Percentiles rank a stretch among this genome's conserved stretches.
phyloP scores from a whole-genome alignment of 2,113 vertebrate genomes.

The Pollachius pollachius region DNA sequence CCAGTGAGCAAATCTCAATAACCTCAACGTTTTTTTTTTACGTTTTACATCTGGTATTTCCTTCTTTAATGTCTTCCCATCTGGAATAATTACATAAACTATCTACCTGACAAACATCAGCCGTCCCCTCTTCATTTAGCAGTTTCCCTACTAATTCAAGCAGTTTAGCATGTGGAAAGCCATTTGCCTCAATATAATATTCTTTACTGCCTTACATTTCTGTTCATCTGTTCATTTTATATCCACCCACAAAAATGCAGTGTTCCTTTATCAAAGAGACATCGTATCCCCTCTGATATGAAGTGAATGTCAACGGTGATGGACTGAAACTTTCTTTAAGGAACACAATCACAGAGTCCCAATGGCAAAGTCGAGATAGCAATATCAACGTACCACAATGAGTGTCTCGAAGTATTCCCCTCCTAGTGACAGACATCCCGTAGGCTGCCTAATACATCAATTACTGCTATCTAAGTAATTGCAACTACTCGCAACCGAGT shows the following conservation, averaged over 20 bases:
- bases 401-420: slow-evolving; percentile 20
- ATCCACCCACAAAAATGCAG: too few relatives aligned
- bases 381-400: slow-evolving; percentile 47
- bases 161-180: too few relatives aligned
- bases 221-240: too few relatives aligned
- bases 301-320: slow-evolving; percentile 4
- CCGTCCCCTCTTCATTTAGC: too few relatives aligned
- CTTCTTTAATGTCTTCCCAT: too few relatives aligned
- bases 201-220: too few relatives aligned
- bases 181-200: too few relatives aligned
- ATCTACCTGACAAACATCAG: too few relatives aligned
- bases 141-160: too few relatives aligned
- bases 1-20: not conserved
- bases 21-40: not conserved
- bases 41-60: not conserved
- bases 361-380: slow-evolving; percentile 19
- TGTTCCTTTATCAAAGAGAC: not conserved
- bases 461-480: slow-evolving; percentile 56
- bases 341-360: not conserved
- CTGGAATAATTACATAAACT: too few relatives aligned
- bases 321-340: slow-evolving; percentile 5
- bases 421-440: slow-evolving; percentile 29
- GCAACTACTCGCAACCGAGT: slow-evolving; percentile 36
- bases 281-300: not conserved
- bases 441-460: slow-evolving; percentile 42